These are phyloP conservation scores for Melanotaenia nigrans DNA, from an alignment of 2,797 vertebrate genomes.

Conservation along the genomic window DNA sequence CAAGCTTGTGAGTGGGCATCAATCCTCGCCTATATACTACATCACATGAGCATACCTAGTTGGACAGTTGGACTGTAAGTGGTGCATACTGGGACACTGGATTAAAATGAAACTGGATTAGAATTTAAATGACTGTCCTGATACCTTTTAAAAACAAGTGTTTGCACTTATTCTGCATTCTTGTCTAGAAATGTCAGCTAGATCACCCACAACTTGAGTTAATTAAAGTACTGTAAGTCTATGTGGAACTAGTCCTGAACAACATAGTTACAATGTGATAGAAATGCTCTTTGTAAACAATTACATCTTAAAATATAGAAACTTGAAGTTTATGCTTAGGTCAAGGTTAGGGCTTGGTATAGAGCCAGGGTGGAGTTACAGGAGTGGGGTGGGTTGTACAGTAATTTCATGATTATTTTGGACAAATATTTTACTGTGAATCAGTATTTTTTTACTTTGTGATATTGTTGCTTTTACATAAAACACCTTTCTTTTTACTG, in stretches of 20 bases:
- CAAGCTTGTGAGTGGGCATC: constrained; percentile 11
- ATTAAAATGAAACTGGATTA: not conserved
- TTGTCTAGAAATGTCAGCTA: too few species aligned
- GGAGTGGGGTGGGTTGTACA: not conserved
- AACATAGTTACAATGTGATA: too few species aligned
- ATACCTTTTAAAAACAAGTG: not conserved
- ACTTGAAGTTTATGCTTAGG: not conserved
- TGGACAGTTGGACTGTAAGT: not conserved
- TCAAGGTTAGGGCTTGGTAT: not conserved
- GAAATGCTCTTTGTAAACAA: too few species aligned
- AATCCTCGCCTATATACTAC: not conserved
- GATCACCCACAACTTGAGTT: too few species aligned
- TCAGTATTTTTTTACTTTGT: not conserved
- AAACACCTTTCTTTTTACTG: not conserved
- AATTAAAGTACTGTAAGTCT: too few species aligned
- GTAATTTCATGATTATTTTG: not conserved
- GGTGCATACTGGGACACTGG: not conserved
- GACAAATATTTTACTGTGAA: not conserved
- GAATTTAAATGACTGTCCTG: not conserved
- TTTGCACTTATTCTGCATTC: too few species aligned
- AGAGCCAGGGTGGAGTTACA: not conserved
- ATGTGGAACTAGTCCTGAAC: too few species aligned
- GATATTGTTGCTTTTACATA: constrained; percentile 1
- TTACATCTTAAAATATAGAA: not conserved
- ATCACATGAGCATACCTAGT: not conserved